These are phyloP conservation scores for Lordiphosa mommai DNA, from an alignment of 1,140 invertebrate genomes.

Conservation along the genomic window DNA sequence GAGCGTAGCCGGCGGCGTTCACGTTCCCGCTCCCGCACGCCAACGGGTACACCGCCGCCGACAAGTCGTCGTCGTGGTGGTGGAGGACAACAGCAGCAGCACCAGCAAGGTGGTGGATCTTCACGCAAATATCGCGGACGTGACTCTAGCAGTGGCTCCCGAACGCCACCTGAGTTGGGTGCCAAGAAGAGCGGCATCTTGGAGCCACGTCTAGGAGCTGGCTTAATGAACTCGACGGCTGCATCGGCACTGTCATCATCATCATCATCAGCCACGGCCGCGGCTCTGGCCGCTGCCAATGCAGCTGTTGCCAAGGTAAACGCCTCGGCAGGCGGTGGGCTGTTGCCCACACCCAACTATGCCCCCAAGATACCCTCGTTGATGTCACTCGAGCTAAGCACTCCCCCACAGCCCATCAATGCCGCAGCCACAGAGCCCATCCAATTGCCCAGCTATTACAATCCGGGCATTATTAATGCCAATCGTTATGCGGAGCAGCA, in stretches of 20 bases:
- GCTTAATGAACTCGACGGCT: not conserved
- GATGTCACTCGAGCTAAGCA: constrained; percentile 57
- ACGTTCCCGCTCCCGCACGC: constrained; percentile 52
- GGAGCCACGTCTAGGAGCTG: not conserved
- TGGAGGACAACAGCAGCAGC: not conserved
- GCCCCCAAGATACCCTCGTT: constrained; percentile 61
- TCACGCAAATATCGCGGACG: constrained; percentile 49
- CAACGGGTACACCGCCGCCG: constrained; percentile 22
- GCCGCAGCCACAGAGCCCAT: constrained; percentile 22
- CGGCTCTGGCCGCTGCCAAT: constrained; percentile 17
- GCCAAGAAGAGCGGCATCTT: constrained; percentile 7
- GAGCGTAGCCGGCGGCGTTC: constrained; percentile 43
- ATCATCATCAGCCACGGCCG: constrained; percentile 8
- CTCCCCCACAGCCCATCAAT: constrained; percentile 11
- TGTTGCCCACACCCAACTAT: constrained; percentile 54
- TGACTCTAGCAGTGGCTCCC: constrained; percentile 50
- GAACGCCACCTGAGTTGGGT: constrained; percentile 32
- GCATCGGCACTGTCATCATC: not conserved
- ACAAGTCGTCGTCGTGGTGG: constrained; percentile 14
- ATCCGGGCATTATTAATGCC: constrained; percentile 89
- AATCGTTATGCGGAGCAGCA: constrained; percentile 91
- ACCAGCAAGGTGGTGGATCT: not conserved
- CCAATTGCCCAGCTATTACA: constrained; percentile 87
- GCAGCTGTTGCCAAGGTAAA: constrained; percentile 6
- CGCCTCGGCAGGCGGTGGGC: constrained; percentile 19